Evolutionary conservation across 2,888 invertebrate genomes (phyloP), one percentile per base, ranked within the genome.

Genomic region (Pristionchus exspectatus): DNA sequence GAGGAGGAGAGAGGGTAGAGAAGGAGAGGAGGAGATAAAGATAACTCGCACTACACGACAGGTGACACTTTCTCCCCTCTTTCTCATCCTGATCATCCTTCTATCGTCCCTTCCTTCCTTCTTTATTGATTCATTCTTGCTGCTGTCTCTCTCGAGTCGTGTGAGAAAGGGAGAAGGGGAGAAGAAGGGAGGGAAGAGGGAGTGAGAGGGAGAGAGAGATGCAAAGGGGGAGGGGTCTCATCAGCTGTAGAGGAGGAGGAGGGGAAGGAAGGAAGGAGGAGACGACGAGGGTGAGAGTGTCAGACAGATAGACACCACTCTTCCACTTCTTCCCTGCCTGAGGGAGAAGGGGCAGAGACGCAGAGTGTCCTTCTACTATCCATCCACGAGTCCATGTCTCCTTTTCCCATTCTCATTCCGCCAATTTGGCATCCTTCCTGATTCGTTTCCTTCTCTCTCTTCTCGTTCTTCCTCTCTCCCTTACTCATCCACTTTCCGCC

Each of bases 181-280:
- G 87, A 16, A 50, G 77, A 66, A 14, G 88, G 27, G 69, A 69
- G 87, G 12, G 59, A 10, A 85, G 30, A 18, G 87, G 24, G 69
- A 87, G 81, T 30, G 88, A 50, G 87, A 69, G 87, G 24, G 84
- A 10, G 88, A 72, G 83, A 69, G 87, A 87, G 30, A 59, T 18
- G 16, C 27, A 44, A 54, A 72, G 56, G 87, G 74, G 81, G 38
- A 38, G 56, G 87, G 77, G 81, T 77, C 77, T 50, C 85, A 77
- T 77, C 85, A 66, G 90, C 91, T 90, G 90, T 87, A 89, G 89
- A 83, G 59, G 85, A 38, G 83, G 63, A 66, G 56, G 59, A 63
- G 81, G 89, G 89, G 88, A 85, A 90, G 83, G 81, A 85, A 90
- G 83, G 81, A 85, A 84, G 88, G 90, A 90, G 88, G 89, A 77